A percentile compares a stretch with the other conserved stretches of the same genome.
phyloP scores from a whole-genome alignment of 2,888 invertebrate genomes.

The Macrosoma leucophasiata region DNA sequence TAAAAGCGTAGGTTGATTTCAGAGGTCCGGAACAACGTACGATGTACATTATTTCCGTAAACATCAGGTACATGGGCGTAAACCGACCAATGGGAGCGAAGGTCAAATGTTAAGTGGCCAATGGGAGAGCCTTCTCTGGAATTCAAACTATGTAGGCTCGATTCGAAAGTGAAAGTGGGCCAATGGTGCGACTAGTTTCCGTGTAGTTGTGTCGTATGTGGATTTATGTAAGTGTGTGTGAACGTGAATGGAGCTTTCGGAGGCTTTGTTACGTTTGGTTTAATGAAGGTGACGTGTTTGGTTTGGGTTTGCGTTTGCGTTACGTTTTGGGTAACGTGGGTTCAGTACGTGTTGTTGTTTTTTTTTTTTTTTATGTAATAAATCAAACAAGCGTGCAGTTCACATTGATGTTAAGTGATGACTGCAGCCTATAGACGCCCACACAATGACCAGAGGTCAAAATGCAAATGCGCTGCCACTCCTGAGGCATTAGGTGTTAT shows the following conservation, averaged over 20 bases:
- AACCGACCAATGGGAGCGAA: conserved; percentile 55
- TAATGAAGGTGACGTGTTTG: too few relatives aligned
- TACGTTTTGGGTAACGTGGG: too few relatives aligned
- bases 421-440: too few relatives aligned
- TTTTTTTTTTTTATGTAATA: too few relatives aligned
- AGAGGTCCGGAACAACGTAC: conserved; percentile 31
- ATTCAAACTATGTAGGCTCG: conserved; percentile 69
- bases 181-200: conserved; percentile 45
- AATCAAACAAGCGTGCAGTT: too few relatives aligned
- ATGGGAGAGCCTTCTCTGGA: conserved; percentile 43
- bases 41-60: conserved; percentile 49
- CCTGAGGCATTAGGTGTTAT: too few relatives aligned
- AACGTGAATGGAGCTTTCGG: conserved; percentile 41
- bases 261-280: conserved; percentile 29
- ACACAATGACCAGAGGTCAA: too few relatives aligned
- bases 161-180: conserved; percentile 64
- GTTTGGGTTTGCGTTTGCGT: too few relatives aligned
- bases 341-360: too few relatives aligned
- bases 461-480: too few relatives aligned
- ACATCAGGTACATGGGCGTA: conserved; percentile 42
- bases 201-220: conserved; percentile 45
- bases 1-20: conserved; percentile 18
- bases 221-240: conserved; percentile 32
- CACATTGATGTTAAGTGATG: too few relatives aligned
- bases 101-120: conserved; percentile 58